These are phyloP conservation scores for Atractosteus spatula DNA, from an alignment of 2,113 vertebrate species.

Conservation along the genomic window DNA sequence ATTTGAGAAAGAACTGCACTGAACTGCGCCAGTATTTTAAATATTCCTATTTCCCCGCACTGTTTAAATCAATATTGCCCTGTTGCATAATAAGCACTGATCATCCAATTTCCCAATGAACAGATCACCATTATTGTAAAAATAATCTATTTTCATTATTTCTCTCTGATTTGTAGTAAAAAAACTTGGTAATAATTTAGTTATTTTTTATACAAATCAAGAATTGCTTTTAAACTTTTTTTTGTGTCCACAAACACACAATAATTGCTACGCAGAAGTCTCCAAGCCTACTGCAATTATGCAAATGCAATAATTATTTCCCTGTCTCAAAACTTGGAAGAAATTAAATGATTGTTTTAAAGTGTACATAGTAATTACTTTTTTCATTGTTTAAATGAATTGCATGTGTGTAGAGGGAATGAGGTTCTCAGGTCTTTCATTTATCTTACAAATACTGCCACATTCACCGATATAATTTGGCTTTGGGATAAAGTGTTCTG, in stretches of 20 bases:
- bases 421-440: background rate
- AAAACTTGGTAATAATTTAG: background rate
- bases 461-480: conserved; percentile 1
- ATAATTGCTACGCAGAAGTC: background rate
- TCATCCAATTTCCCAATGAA: too few relatives aligned
- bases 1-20: background rate
- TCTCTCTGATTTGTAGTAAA: background rate
- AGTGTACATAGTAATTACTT: background rate
- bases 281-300: background rate
- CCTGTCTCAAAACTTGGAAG: background rate
- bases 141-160: background rate
- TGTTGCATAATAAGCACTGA: too few relatives aligned
- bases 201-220: background rate
- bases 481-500: background rate
- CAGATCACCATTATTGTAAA: too few relatives aligned
- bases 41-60: background rate
- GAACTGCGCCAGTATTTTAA: background rate
- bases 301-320: background rate
- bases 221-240: background rate
- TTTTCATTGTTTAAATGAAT: conserved; percentile 5
- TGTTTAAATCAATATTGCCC: too few relatives aligned
- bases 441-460: background rate
- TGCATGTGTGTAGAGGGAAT: background rate
- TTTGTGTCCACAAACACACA: background rate
- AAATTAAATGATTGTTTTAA: background rate